Conservation (phyloP, 2,113 vertebrate species). For the Sylvia atricapilla region DNA sequence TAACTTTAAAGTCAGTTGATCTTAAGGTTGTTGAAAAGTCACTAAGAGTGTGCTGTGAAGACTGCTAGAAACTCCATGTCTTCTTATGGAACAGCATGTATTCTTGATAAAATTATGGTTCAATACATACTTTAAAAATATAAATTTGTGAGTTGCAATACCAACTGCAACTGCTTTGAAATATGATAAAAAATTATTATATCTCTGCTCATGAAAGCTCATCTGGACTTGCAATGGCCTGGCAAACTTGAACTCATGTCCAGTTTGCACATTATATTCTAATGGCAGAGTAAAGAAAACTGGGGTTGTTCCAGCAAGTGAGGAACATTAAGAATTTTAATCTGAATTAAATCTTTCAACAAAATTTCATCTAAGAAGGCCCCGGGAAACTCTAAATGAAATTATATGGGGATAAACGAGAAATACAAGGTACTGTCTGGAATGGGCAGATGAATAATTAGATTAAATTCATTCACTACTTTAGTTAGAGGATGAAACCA, state of each 20-base stretch:
- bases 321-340: neutral
- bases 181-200: neutral
- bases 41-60: neutral
- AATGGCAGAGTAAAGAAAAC: neutral
- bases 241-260: neutral
- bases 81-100: neutral
- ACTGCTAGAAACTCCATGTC: neutral
- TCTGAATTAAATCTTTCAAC: neutral
- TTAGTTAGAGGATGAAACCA: neutral
- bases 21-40: neutral
- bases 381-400: neutral
- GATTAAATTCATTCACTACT: neutral
- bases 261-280: neutral
- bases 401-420: neutral
- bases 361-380: neutral
- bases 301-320: neutral
- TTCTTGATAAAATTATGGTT: neutral
- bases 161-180: neutral
- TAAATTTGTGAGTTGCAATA: neutral
- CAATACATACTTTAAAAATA: neutral
- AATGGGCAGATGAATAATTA: neutral
- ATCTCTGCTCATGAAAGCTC: neutral
- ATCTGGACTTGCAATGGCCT: neutral
- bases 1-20: slow-evolving; percentile 16
- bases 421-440: neutral